Percentiles rank a stretch among this genome's conserved stretches.
phyloP scores from a whole-genome alignment of 92 coral and sea anemone species.

The Meandrina meandrites region DNA sequence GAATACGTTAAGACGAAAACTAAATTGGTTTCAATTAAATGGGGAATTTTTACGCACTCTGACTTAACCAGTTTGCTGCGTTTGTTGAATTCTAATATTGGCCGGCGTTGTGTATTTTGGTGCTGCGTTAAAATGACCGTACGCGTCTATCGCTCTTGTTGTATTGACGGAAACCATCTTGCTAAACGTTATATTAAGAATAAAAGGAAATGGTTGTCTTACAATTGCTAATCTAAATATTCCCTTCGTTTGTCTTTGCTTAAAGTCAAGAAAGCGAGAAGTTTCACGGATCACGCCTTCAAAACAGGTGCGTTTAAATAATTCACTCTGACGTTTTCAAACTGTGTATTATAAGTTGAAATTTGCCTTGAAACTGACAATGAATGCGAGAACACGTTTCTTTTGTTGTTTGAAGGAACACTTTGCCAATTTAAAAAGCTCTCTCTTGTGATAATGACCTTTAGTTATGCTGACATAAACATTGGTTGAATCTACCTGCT shows the following conservation, averaged over 20 bases:
- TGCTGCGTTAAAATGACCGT: background rate
- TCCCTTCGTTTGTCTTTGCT: constrained; percentile 1
- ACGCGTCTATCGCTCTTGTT: background rate
- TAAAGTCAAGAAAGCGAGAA: constrained; percentile 29
- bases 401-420: background rate
- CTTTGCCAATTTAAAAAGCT: background rate
- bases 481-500: constrained; percentile 12
- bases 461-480: background rate
- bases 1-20: background rate
- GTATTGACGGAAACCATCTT: background rate
- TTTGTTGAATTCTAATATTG: constrained; percentile 8
- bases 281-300: constrained; percentile 28
- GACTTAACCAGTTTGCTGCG: background rate
- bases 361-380: background rate
- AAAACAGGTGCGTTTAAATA: constrained; percentile 28
- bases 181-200: background rate
- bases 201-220: background rate
- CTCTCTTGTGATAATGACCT: background rate
- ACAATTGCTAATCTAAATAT: background rate
- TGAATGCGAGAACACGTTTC: background rate
- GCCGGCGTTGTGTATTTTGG: background rate
- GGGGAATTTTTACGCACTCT: background rate
- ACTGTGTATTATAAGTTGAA: background rate
- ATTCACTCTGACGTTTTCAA: constrained; percentile 7
- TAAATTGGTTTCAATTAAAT: background rate